Evolutionary conservation across 2,797 vertebrate species (phyloP).

Genomic region (Pogoniulus pusillus): DNA sequence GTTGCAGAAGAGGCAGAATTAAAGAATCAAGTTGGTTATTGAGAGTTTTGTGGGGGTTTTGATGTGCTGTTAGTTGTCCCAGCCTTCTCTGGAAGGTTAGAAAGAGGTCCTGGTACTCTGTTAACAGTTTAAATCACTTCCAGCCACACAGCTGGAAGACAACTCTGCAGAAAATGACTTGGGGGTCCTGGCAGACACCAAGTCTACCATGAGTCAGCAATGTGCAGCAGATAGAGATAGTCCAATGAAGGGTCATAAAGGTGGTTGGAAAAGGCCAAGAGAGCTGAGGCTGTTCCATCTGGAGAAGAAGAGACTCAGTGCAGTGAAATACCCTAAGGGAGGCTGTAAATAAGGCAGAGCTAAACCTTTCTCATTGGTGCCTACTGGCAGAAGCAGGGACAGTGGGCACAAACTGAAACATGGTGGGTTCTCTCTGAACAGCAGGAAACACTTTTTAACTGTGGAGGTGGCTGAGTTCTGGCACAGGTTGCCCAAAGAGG

Average conservation of each 20-base stretch:
- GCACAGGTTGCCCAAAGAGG: neutral
- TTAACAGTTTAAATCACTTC: neutral
- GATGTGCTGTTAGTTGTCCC: too few species aligned
- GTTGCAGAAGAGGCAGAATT: neutral
- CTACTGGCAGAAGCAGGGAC: neutral
- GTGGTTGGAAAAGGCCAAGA: neutral
- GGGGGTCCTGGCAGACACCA: neutral
- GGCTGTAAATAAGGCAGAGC: neutral
- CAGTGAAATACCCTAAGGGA: neutral
- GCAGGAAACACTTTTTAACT: neutral
- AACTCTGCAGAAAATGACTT: neutral
- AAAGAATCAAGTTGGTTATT: neutral
- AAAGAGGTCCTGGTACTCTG: neutral
- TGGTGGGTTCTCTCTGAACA: neutral
- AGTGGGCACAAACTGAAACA: neutral
- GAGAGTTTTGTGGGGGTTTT: neutral
- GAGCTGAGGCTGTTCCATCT: neutral
- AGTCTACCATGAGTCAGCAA: neutral
- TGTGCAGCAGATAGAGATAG: neutral
- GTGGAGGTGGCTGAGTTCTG: neutral
- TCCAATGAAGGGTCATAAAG: accelerated
- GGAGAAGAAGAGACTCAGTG: neutral
- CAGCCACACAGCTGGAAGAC: neutral
- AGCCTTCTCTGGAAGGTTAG: neutral
- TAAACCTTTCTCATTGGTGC: neutral